Base-by-base conservation (phyloP, 1,140 invertebrate species). In the Anoplophora glabripennis region DNA sequence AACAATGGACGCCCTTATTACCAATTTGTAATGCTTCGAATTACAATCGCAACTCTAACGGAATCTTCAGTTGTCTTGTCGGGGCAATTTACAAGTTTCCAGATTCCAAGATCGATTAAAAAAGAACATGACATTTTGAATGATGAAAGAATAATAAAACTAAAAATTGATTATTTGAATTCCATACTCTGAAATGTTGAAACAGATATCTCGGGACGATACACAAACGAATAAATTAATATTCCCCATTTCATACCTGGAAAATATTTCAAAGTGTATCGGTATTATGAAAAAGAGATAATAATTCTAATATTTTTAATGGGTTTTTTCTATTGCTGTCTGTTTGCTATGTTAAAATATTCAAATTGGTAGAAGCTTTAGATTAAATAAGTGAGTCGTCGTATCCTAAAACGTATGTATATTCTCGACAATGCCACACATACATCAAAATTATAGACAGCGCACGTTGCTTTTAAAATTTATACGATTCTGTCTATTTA, bases 121-220 rank as follows among this genome's bases (percentile, higher is more conserved):
- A 48, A 48, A 11, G 28, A 34, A 48, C 46, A 48, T 48, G 46
- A 48, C 46, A 28, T 48, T 21, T 34, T 48, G 46, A 48, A 48
- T 48, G 46, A 48, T 48, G 46, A 48, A 48, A 48, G 46, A 48
- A 48, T 48, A 48, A 48, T 33, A 48, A 48, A 48, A 48, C 21
- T 48, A 15, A 28, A 48, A 48, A 48, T 48, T 48, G 46, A 48
- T 48, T 48, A 48, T 34, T 4, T 21, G 46, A 48, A 48, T 48
- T 48, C 46, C 46, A 21, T 48, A 48, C 46, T 21, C 34, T 33
- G 28, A 48, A 48, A 48, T 48, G 46, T 21, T 28, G 46, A 48
- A 48, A 48, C 46, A 48, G 46, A 48, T 48, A 48, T 48, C 28
- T 18, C 21, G 8, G 34, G 34, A 11, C 34, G 46, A 48, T 48